A percentile compares a stretch with the other conserved stretches of the same genome.
These are phyloP conservation scores for Mycetomoellerius zeteki DNA, from an alignment of 1,140 invertebrate genomes.

Conservation along the genomic window DNA sequence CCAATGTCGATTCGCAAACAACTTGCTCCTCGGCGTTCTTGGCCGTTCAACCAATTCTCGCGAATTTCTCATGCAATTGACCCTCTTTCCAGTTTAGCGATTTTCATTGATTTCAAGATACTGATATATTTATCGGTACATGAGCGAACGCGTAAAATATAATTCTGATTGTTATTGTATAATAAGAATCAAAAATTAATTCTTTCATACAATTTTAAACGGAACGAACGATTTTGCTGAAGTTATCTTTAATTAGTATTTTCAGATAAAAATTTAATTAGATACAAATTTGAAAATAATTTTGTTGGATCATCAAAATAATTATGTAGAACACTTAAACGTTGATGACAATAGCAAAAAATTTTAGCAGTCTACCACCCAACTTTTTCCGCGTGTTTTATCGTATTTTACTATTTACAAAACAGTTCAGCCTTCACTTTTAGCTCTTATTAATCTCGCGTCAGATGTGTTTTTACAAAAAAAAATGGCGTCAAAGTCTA, in stretches of 20 bases:
- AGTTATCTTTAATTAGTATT: too few relatives aligned
- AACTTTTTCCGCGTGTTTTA: too few relatives aligned
- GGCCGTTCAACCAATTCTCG: background rate
- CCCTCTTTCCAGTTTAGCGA: background rate
- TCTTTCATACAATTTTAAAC: background rate
- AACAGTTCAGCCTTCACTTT: too few relatives aligned
- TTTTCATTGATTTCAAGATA: background rate
- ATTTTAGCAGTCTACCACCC: too few relatives aligned
- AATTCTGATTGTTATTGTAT: too few relatives aligned
- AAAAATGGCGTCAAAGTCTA: background rate
- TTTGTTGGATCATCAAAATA: too few relatives aligned
- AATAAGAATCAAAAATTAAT: background rate
- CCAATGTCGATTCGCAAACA: background rate
- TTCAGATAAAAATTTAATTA: too few relatives aligned
- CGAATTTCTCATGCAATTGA: slow-evolving; percentile 26
- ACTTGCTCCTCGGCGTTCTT: background rate
- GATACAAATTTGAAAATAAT: too few relatives aligned
- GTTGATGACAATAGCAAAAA: too few relatives aligned
- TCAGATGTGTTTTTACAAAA: background rate
- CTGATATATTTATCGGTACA: background rate
- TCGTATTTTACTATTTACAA: too few relatives aligned
- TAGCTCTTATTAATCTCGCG: slow-evolving; percentile 16
- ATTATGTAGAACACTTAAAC: too few relatives aligned
- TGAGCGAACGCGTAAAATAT: background rate
- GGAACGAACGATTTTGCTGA: too few relatives aligned